Evolutionary conservation across 2,797 vertebrate species (phyloP).

Genomic region (Eremophila alpestris): DNA sequence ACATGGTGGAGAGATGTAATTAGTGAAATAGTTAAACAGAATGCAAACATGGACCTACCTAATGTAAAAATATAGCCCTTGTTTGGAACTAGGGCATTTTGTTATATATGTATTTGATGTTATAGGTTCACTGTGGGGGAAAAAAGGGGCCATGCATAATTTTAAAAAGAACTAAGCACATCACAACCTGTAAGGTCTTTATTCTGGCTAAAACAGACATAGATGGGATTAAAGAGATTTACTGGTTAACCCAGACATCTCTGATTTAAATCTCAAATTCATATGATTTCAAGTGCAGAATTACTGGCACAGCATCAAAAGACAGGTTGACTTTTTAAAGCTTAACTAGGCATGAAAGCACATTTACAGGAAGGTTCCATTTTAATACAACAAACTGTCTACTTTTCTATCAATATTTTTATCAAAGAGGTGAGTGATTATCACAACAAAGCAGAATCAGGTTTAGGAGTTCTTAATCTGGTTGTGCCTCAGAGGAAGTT

Average conservation of each 20-base stretch:
- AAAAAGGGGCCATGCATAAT: rapidly evolving
- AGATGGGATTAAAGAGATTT: conserved; percentile 47
- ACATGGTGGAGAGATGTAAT: not conserved
- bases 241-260: conserved; percentile 25
- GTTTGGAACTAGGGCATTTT: not conserved
- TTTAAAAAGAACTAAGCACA: not conserved
- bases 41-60: not conserved
- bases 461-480: not conserved
- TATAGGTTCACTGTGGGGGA: not conserved
- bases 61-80: not conserved
- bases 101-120: not conserved
- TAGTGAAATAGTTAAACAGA: not conserved
- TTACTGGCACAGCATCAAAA: not conserved
- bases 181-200: not conserved
- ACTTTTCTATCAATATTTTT: not conserved
- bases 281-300: not conserved
- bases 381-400: not conserved
- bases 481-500: not conserved
- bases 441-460: not conserved
- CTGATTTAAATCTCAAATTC: not conserved
- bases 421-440: not conserved
- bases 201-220: not conserved
- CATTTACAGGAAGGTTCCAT: not conserved
- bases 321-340: not conserved
- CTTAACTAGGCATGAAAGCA: not conserved